A percentile compares a stretch with the other conserved stretches of the same genome.
Conservation (phyloP, 2,113 vertebrate species). For the Muscicapa adusta region DNA sequence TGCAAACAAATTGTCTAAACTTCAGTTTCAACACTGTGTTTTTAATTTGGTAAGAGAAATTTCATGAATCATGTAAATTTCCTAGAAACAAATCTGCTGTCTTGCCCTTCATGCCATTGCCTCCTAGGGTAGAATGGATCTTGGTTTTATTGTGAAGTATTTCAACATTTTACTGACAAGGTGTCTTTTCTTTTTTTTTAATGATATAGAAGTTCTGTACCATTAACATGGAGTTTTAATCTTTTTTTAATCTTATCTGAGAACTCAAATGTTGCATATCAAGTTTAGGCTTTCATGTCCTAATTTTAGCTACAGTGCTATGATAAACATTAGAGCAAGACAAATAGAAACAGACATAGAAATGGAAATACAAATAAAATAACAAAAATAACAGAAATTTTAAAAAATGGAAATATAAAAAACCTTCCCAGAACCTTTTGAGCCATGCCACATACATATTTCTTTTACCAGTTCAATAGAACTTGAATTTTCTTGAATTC, state of each 20-base stretch:
- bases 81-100: neutral
- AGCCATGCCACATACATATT: fast-evolving
- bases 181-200: neutral
- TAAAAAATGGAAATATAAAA: neutral
- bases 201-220: neutral
- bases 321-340: neutral
- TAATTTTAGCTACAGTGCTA: neutral
- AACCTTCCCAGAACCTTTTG: neutral
- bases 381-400: neutral
- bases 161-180: neutral
- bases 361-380: neutral
- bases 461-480: neutral
- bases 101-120: neutral
- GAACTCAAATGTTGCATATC: neutral
- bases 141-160: neutral
- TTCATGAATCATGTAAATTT: neutral
- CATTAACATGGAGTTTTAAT: neutral
- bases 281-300: neutral
- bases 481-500: neutral
- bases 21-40: neutral
- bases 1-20: neutral
- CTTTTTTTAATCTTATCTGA: neutral
- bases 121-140: neutral
- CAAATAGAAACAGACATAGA: neutral
- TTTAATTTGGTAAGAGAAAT: neutral